A percentile compares a stretch with the other conserved stretches of the same genome.
phyloP scores from a whole-genome alignment of 1,140 invertebrate species.

The Pseudomyrmex gracilis region DNA sequence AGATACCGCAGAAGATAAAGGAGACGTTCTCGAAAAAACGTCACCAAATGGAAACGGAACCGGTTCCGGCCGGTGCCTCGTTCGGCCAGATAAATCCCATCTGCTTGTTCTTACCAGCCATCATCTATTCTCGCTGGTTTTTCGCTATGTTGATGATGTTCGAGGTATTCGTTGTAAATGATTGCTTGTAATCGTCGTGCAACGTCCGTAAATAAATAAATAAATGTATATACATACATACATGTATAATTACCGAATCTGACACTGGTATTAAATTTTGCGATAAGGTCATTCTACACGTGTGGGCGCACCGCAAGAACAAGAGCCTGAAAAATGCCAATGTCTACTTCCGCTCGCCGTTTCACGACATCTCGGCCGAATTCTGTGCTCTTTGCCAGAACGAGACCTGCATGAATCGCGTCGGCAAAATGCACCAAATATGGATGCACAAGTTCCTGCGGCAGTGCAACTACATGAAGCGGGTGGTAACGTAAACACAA shows the following conservation, averaged over 20 bases:
- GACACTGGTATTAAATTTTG: not conserved
- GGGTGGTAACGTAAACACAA: constrained; percentile 79
- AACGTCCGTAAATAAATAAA: not conserved
- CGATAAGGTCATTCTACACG: constrained; percentile 81
- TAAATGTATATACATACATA: too few species aligned
- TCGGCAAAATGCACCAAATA: constrained; percentile 84
- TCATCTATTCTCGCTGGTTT: constrained; percentile 81
- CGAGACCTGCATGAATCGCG: constrained; percentile 83
- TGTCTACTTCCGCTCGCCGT: constrained; percentile 86
- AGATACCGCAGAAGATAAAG: constrained; percentile 81
- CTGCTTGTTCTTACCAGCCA: constrained; percentile 78
- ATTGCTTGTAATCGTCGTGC: constrained; percentile 3
- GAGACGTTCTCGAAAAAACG: constrained; percentile 68
- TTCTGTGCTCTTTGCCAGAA: constrained; percentile 87
- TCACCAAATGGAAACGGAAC: constrained; percentile 67
- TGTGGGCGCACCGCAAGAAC: constrained; percentile 87
- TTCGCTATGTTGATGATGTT: constrained; percentile 76
- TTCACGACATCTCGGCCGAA: constrained; percentile 86
- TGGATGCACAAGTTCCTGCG: constrained; percentile 80
- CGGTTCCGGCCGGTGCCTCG: constrained; percentile 76
- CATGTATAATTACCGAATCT: constrained; percentile 60
- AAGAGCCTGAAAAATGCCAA: constrained; percentile 83
- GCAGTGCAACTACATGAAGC: constrained; percentile 82
- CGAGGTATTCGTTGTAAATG: constrained; percentile 60
- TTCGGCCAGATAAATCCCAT: constrained; percentile 81